A percentile compares a stretch with the other conserved stretches of the same genome.
phyloP scores from a whole-genome alignment of 2,888 invertebrate genomes.

The Eupelmus urozonus region DNA sequence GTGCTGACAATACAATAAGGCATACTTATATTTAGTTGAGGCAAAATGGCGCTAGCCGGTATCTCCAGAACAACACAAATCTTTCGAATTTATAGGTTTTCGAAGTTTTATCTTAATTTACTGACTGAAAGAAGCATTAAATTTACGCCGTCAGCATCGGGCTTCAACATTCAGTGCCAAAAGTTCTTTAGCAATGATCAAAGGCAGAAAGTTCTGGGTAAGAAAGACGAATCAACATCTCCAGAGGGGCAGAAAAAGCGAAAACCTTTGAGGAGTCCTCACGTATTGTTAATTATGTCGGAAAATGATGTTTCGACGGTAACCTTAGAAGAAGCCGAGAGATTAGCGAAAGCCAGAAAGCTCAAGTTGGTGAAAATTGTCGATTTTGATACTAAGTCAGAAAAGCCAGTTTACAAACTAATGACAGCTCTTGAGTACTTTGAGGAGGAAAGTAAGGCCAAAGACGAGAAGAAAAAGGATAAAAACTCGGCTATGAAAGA shows the following conservation, averaged over 20 bases:
- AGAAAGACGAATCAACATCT: not conserved
- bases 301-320: slow-evolving; percentile 81
- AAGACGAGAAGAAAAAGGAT: slow-evolving; percentile 58
- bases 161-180: not conserved
- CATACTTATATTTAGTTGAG: slow-evolving; percentile 12
- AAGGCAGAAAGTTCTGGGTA: not conserved
- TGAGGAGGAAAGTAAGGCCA: slow-evolving; percentile 78
- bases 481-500: slow-evolving; percentile 61
- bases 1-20: too few relatives aligned
- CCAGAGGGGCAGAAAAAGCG: slow-evolving; percentile 62
- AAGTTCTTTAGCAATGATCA: not conserved
- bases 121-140: slow-evolving; percentile 11
- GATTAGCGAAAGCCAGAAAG: slow-evolving; percentile 83
- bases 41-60: slow-evolving; percentile 43
- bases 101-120: slow-evolving; percentile 5
- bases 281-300: slow-evolving; percentile 82
- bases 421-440: slow-evolving; percentile 80
- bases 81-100: slow-evolving; percentile 4
- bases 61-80: not conserved
- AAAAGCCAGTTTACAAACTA: slow-evolving; percentile 84
- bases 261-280: slow-evolving; percentile 67
- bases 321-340: slow-evolving; percentile 84
- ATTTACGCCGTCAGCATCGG: slow-evolving; percentile 1
- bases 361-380: slow-evolving; percentile 84
- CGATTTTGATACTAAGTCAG: slow-evolving; percentile 84